Base-by-base conservation (phyloP, 2,888 invertebrate species). In the Andrena flavipes region DNA sequence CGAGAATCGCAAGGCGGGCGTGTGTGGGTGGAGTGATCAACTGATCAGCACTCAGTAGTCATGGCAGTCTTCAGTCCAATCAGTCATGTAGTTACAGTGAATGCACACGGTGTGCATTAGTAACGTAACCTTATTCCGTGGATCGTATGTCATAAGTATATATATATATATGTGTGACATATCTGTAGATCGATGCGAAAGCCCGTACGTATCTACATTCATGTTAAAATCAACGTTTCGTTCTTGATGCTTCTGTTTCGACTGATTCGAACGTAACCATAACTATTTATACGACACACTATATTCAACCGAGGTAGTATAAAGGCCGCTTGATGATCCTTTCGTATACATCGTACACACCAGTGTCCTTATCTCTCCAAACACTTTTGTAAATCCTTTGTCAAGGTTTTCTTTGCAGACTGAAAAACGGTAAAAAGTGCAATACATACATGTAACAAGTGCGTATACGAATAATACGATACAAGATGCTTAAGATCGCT, bases 71-170 rank as follows among this genome's bases (percentile, higher is more conserved):
- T 5, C 13, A 0, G 59, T 7, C 26, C 8, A 16, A 42, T 42
- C 42, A 42, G 42, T 42, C 42, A 42, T 42, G 8, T 33, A 33
- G 26, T 8, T 33, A 60, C 29, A 13, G 10, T 42, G 23, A 42
- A 35, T 30, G 30, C 35, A 49, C 49, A 51, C 30, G 33, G 42
- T 71, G 48, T 68, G 73, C 33, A 74, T 33, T 59, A 33, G 49
- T 69, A 80, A 63, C 74, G 75, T 78, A 78, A 82, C 81, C 81
- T 80, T 62, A 75, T 75, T 82, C 65, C 48, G 23, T 8, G 69
- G 3, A 70, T 80, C 65, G 75, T 76, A 70, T 42, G 42, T 42
- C 42, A 42, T 42, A 42, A 42, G 76, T 76, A 80, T 71, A 70
- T 73, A 20, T 51, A 51, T 62, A 42, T 16, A 30, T 56, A 16